A percentile compares a stretch with the other conserved stretches of the same genome.
Evolutionary conservation across 1,140 invertebrate genomes (phyloP).

Genomic region (Diorhabda carinulata): DNA sequence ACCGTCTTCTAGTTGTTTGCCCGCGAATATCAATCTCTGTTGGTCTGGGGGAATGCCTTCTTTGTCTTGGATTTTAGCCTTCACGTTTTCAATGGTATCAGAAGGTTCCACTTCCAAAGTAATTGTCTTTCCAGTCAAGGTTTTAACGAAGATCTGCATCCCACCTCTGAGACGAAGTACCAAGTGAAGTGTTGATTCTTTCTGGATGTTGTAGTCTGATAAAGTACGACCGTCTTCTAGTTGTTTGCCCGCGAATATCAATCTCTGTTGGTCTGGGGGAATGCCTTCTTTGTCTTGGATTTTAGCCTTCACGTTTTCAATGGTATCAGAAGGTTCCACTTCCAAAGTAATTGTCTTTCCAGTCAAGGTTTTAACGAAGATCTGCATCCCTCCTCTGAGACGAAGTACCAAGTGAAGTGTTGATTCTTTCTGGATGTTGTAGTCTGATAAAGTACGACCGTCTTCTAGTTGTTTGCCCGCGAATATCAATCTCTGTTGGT

Average conservation of each 20-base stretch:
- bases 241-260: conserved; percentile 70
- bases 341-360: conserved; percentile 78
- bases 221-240: conserved; percentile 61
- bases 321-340: conserved; percentile 72
- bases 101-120: conserved; percentile 65
- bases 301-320: conserved; percentile 75
- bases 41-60: conserved; percentile 64
- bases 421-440: conserved; percentile 72
- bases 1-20: conserved; percentile 68
- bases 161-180: conserved; percentile 13
- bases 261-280: conserved; percentile 66
- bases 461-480: conserved; percentile 68
- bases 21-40: conserved; percentile 60
- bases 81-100: conserved; percentile 69
- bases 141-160: conserved; percentile 61
- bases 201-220: conserved; percentile 15
- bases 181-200: conserved; percentile 16
- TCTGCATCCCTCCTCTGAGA: conserved; percentile 64
- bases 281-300: conserved; percentile 72
- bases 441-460: conserved; percentile 58
- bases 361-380: conserved; percentile 67
- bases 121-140: conserved; percentile 68
- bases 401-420: conserved; percentile 64
- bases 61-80: conserved; percentile 75
- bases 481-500: conserved; percentile 60